phyloP scores from a whole-genome alignment of 1,140 invertebrate genomes.

The Pseudomyrmex sp. region DNA sequence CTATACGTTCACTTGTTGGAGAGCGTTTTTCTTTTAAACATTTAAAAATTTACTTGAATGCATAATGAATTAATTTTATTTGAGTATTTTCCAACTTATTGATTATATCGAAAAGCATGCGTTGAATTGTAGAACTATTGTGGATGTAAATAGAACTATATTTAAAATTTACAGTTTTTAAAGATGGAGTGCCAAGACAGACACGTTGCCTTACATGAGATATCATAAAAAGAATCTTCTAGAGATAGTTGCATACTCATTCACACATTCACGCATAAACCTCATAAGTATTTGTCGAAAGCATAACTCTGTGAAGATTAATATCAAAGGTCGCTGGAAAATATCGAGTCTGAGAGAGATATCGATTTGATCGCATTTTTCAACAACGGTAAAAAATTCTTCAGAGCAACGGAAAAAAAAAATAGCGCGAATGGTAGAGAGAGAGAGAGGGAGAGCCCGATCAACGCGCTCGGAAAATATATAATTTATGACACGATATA shows the following conservation, averaged over 20 bases:
- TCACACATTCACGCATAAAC: not conserved
- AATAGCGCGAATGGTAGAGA: conserved; percentile 14
- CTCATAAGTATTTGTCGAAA: conserved; percentile 31
- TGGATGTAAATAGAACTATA: too few species aligned
- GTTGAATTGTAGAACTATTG: too few species aligned
- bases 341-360: conserved; percentile 51
- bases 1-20: too few species aligned
- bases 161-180: too few species aligned
- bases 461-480: conserved; percentile 37
- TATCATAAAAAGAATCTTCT: not conserved
- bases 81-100: too few species aligned
- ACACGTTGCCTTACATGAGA: too few species aligned
- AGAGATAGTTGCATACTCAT: not conserved
- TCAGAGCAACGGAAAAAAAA: not conserved
- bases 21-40: too few species aligned
- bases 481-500: conserved; percentile 68
- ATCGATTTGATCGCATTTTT: conserved; percentile 67
- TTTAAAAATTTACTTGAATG: too few species aligned
- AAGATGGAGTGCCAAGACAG: too few species aligned
- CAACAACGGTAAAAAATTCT: conserved; percentile 41
- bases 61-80: too few species aligned
- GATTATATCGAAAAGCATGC: too few species aligned
- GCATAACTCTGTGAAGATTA: conserved; percentile 34
- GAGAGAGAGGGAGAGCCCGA: conserved; percentile 10
- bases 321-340: conserved; percentile 49